These are phyloP conservation scores for Drosophila sordidapex DNA, from an alignment of 2,888 invertebrate genomes.

Conservation along the genomic window DNA sequence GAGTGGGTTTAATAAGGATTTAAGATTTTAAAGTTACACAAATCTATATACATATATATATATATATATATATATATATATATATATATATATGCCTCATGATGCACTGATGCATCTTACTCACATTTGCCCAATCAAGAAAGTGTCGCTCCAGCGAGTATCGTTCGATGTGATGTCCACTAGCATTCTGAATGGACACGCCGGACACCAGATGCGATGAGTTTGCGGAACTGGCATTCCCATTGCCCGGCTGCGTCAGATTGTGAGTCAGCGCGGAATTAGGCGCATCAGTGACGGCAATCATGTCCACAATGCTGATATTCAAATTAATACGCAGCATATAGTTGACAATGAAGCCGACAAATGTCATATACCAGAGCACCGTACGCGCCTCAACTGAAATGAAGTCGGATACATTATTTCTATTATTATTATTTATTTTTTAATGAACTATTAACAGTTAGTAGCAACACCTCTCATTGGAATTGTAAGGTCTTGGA, in stretches of 20 bases:
- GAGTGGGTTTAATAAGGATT: background rate
- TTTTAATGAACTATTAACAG: background rate
- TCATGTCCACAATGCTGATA: conserved; percentile 89
- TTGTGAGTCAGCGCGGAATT: conserved; percentile 14
- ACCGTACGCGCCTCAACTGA: conserved; percentile 85
- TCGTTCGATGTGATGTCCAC: conserved; percentile 17
- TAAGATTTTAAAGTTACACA: background rate
- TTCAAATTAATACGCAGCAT: conserved; percentile 89
- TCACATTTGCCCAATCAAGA: conserved; percentile 75
- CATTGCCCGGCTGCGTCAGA: conserved; percentile 1
- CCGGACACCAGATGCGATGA: conserved; percentile 11
- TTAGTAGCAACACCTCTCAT: background rate
- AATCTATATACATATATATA: too few relatives aligned
- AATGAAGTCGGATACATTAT: conserved; percentile 14
- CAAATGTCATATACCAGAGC: conserved; percentile 88
- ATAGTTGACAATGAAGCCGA: conserved; percentile 89
- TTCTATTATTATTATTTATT: background rate
- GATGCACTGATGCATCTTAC: conserved; percentile 27
- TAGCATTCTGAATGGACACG: conserved; percentile 18
- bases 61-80: background rate
- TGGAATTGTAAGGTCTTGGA: background rate
- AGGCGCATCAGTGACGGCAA: conserved; percentile 47
- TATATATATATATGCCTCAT: background rate
- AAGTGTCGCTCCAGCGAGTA: conserved; percentile 73
- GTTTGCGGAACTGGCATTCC: conserved; percentile 5